Conservation (phyloP, 2,888 invertebrate genomes). For the Tenthredo livida region DNA sequence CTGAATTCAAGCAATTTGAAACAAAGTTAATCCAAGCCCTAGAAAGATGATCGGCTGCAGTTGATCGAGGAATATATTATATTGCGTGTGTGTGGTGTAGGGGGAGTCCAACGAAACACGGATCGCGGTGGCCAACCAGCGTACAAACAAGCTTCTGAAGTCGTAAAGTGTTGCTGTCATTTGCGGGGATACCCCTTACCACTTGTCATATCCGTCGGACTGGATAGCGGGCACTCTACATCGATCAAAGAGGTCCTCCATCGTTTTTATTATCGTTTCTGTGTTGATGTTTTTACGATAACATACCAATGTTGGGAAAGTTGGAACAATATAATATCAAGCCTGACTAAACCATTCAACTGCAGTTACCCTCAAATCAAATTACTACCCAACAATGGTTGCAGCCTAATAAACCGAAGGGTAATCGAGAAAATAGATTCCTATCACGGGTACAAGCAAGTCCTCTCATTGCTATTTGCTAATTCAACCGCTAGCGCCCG, state of each 20-base stretch:
- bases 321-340: not conserved
- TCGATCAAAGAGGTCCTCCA: conserved; percentile 45
- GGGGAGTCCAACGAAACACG: conserved; percentile 95
- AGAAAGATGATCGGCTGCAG: not conserved
- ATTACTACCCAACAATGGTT: conserved; percentile 1
- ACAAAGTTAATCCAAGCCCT: not conserved
- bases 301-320: not conserved
- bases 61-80: conserved; percentile 25
- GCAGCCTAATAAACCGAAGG: not conserved
- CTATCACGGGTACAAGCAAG: not conserved
- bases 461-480: not conserved
- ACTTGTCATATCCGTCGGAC: conserved; percentile 25
- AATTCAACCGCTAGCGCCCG: not conserved
- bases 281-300: not conserved
- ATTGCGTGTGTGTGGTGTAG: conserved; percentile 74
- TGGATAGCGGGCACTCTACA: not conserved
- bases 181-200: conserved; percentile 15
- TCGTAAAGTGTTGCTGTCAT: conserved; percentile 67
- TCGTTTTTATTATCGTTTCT: not conserved
- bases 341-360: not conserved
- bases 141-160: conserved; percentile 97
- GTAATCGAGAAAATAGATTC: not conserved
- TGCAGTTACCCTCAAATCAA: not conserved
- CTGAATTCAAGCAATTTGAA: not conserved
- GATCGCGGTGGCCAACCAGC: conserved; percentile 96